Base-by-base conservation (phyloP, 35 echinoderm and acorn worm genomes). In the Acanthaster planci region DNA sequence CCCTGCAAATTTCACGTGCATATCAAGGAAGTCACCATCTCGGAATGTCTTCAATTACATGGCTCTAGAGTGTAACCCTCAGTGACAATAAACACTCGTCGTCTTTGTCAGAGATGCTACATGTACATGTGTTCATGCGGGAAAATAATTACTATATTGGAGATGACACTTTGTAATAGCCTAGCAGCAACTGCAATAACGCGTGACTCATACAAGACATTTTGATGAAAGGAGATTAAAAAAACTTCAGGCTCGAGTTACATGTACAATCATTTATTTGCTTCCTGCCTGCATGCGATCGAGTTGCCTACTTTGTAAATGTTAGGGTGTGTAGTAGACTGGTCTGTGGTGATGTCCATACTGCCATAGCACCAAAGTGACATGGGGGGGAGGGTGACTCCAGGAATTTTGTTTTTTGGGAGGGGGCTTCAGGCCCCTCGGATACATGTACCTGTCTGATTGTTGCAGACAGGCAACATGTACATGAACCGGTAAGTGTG, bases 21-120 rank as follows among this genome's bases (percentile, higher is more conserved):
- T 35, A 26, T 26, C 23, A 34, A 72, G 64, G 30, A 27, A 26
- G 21, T 72, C 64, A 72, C 30, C 64, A 72, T 31, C 64, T 26
- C 14, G 64, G 64, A 72, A 72, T 72, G 64, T 72, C 64, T 72
- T 72, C 64, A 72, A 72, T 72, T 72, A 72, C 64, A 72, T 4
- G 21, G 34, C 64, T 72, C 23, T 34, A 2, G 64, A 27, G 64
- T 72, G 64, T 47, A 47, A 47, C 4, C 23, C 10, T 72, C 64
- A 3, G 26, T 72, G 18, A 72, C 64, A 72, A 72, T 72, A 72
- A 72, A 72, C 64, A 72, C 26, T 72, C 14, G 26, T 72, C 34
- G n/a, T n/a, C n/a, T n/a, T n/a, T 72, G 34, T 72, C 64, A 59
- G 56, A 18, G 56, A 59, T 59, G n/a, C n/a, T 47, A 47, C 42